Evolutionary conservation across 2,113 vertebrate genomes (phyloP).

Genomic region (Leucosticte australis): DNA sequence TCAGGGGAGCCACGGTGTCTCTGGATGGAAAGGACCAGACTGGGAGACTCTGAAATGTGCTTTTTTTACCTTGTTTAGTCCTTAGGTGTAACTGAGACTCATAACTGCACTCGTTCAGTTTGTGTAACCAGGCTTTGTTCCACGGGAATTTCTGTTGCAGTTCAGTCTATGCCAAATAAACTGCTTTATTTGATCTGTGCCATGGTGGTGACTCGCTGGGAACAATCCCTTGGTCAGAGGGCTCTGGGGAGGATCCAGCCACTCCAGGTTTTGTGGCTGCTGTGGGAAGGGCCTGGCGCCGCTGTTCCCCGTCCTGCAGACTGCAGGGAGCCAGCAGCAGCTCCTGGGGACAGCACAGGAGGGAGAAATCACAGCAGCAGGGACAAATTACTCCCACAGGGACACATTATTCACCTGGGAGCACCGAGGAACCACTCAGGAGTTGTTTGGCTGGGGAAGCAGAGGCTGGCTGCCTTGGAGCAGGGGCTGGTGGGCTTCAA

Average conservation of each 20-base stretch:
- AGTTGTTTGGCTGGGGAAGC: background rate
- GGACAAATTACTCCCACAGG: background rate
- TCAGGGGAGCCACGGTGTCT: background rate
- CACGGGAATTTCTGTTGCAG: background rate
- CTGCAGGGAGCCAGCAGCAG: background rate
- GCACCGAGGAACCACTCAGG: fast-evolving
- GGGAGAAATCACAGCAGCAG: background rate
- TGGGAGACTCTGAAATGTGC: background rate
- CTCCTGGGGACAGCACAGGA: fast-evolving
- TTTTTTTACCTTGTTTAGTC: constrained; percentile 3
- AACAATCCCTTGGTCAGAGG: background rate
- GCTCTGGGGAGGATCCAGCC: background rate
- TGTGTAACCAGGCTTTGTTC: constrained; percentile 32
- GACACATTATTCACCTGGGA: no score
- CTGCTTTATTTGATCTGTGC: background rate
- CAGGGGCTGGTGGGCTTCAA: background rate
- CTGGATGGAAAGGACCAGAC: background rate
- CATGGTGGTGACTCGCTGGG: background rate
- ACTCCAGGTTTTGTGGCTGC: background rate
- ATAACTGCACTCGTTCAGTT: constrained; percentile 23
- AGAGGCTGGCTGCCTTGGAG: background rate
- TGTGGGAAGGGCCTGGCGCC: background rate
- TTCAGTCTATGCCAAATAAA: constrained; percentile 53
- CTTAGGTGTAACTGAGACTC: constrained; percentile 21
- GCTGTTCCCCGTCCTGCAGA: fast-evolving